Evolutionary conservation across 2,113 vertebrate species (phyloP), one percentile per base, ranked within the genome.

Genomic region (Ictidomys tridecemlineatus): DNA sequence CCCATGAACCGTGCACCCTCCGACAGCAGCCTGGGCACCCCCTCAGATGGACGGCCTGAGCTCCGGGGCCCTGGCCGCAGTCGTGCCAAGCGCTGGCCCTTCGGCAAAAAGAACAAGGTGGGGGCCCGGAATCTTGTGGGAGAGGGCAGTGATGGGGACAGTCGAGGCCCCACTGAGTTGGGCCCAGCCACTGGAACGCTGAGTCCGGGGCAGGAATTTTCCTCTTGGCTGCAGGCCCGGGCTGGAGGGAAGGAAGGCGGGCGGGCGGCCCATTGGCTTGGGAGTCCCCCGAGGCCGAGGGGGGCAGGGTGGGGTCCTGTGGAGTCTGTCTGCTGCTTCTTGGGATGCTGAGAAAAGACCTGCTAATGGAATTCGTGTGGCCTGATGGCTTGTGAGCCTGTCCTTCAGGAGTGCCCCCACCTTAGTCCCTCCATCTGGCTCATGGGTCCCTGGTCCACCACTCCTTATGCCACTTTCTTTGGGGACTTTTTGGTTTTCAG

Each of bases 101-200:
- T 99, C 93, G 98, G 98, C 98, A 99, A 99, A 98, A 99, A 98
- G 98, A 99, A 98, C 97, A 99, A 99, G 99, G 99, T 99, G 99
- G 97, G 98, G 93, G 30, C 74, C 16, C 0, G n/a, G 86, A 86
- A 77, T 90, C 85, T 91, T 32, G 45, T 34, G 56, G 34, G 89
- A 32, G 85, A 58, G 93, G 34, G 39, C 79, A 22, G 96, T 86
- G 85, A 63, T 56, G 89, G 96, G 91, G 97, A 98, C 96, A 63
- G 83, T 30, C 61, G 94, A 95, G 98, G 85, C 92, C 94, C 92
- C 72, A 30, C 48, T 87, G 94, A 96, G 89, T 96, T 94, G 91
- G 83, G 56, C 85, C 67, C 56, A 76, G 77, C 85, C 32, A 13
- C 73, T 18, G 2, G 96, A 94, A 95, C 90, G 34, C 88, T 0